Evolutionary conservation across 2,797 vertebrate species (phyloP).

Genomic region (Pygocentrus nattereri): DNA sequence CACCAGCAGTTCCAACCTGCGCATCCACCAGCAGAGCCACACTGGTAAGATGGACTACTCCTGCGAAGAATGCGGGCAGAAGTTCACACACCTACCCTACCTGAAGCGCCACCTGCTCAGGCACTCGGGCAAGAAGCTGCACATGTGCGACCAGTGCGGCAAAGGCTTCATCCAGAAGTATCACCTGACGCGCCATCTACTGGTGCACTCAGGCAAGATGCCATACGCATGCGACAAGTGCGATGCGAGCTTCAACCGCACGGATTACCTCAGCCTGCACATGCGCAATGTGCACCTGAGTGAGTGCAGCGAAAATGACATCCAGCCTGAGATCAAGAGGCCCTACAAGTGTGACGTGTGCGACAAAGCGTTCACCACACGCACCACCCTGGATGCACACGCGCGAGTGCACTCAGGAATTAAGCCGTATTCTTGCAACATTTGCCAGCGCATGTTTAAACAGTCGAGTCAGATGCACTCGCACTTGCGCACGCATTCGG

Average conservation of each 20-base stretch:
- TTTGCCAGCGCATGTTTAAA: slow-evolving; percentile 43
- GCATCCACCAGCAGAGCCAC: slow-evolving; percentile 50
- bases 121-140: slow-evolving; percentile 37
- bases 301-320: background rate
- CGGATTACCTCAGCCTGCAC: slow-evolving; percentile 36
- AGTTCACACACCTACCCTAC: slow-evolving; percentile 44
- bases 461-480: slow-evolving; percentile 37
- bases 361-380: background rate
- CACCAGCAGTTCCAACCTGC: slow-evolving; percentile 40
- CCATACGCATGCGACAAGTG: slow-evolving; percentile 18
- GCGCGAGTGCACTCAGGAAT: slow-evolving; percentile 32
- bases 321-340: background rate
- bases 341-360: slow-evolving; percentile 24
- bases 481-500: slow-evolving; percentile 43
- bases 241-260: slow-evolving; percentile 23
- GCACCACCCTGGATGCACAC: slow-evolving; percentile 27
- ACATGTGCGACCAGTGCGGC: slow-evolving; percentile 36
- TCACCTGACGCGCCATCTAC: slow-evolving; percentile 38
- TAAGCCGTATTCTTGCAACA: slow-evolving; percentile 10
- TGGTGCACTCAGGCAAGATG: slow-evolving; percentile 24
- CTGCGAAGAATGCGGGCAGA: slow-evolving; percentile 40
- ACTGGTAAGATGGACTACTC: slow-evolving; percentile 41
- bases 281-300: slow-evolving; percentile 30
- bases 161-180: slow-evolving; percentile 47
- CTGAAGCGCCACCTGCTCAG: slow-evolving; percentile 37